These are phyloP conservation scores for Hydriomena furcata DNA, from an alignment of 2,888 invertebrate species.

Conservation along the genomic window DNA sequence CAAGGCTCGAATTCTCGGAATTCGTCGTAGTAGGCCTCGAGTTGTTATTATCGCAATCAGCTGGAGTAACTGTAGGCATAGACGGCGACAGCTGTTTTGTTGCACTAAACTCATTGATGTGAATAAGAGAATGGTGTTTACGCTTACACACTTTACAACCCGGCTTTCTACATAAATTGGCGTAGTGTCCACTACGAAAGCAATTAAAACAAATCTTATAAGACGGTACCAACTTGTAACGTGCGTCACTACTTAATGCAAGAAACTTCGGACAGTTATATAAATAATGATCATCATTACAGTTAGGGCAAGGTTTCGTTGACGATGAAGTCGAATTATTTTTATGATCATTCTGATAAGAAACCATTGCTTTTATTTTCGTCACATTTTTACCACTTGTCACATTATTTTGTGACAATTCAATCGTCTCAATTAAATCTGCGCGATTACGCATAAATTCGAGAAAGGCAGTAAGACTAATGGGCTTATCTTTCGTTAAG, in stretches of 20 bases:
- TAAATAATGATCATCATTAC: constrained; percentile 30
- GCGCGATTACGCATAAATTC: constrained; percentile 21
- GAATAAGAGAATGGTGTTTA: constrained; percentile 22
- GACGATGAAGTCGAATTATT: no score
- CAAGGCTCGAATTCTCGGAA: background rate
- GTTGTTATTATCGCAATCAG: background rate
- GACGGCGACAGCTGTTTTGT: background rate
- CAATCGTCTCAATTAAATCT: constrained; percentile 35
- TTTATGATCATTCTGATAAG: background rate
- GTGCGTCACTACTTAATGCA: constrained; percentile 24
- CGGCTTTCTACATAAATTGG: constrained; percentile 26
- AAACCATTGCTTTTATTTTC: constrained; percentile 1
- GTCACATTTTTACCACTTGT: background rate
- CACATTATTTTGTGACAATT: background rate
- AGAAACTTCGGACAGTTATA: constrained; percentile 31
- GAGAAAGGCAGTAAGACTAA: background rate
- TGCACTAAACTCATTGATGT: constrained; percentile 3
- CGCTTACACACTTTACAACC: constrained; percentile 24
- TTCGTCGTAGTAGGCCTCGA: background rate
- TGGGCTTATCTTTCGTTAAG: constrained; percentile 3
- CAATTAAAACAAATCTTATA: constrained; percentile 36
- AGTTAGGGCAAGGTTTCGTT: constrained; percentile 1
- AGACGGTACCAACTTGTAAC: constrained; percentile 25
- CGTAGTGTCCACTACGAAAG: constrained; percentile 30
- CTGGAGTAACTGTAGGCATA: background rate